A percentile compares a stretch with the other conserved stretches of the same genome.
phyloP scores from a whole-genome alignment of 2,113 vertebrate species.

The Zapornia atra region DNA sequence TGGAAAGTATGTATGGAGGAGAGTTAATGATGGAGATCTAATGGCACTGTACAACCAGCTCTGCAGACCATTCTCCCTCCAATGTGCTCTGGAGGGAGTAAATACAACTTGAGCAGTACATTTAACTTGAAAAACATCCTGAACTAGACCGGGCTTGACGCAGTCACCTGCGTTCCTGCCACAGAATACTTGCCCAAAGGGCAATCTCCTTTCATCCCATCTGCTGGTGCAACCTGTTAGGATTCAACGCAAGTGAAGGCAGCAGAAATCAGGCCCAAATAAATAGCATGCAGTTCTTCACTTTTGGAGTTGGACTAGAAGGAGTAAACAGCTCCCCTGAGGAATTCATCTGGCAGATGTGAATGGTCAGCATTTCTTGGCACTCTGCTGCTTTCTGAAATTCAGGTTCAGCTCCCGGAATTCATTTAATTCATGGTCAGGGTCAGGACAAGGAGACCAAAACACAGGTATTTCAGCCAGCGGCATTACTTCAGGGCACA shows the following conservation, averaged over 20 bases:
- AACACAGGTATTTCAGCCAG: neutral
- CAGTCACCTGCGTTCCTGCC: neutral
- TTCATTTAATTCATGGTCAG: conserved; percentile 67
- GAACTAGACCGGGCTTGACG: neutral
- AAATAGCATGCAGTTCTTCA: neutral
- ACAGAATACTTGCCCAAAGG: neutral
- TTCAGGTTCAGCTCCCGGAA: conserved; percentile 75
- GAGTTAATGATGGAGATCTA: conserved; percentile 7
- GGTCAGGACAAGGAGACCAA: neutral
- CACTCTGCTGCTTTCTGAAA: conserved; percentile 74
- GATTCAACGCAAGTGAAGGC: neutral
- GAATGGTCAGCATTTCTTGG: conserved; percentile 57
- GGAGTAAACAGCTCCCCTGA: conserved; percentile 19
- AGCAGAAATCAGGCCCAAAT: neutral
- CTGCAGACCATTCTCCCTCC: neutral
- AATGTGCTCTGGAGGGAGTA: neutral
- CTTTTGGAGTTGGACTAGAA: neutral
- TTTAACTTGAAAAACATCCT: neutral
- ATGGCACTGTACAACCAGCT: neutral
- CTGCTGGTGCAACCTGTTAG: neutral
- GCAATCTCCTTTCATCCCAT: neutral
- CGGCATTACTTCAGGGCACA: neutral
- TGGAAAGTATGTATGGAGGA: neutral
- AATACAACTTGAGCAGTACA: neutral
- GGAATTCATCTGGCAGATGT: conserved; percentile 6